These are phyloP conservation scores for Gobio gobio DNA, from an alignment of 2,113 vertebrate genomes.

Conservation along the genomic window DNA sequence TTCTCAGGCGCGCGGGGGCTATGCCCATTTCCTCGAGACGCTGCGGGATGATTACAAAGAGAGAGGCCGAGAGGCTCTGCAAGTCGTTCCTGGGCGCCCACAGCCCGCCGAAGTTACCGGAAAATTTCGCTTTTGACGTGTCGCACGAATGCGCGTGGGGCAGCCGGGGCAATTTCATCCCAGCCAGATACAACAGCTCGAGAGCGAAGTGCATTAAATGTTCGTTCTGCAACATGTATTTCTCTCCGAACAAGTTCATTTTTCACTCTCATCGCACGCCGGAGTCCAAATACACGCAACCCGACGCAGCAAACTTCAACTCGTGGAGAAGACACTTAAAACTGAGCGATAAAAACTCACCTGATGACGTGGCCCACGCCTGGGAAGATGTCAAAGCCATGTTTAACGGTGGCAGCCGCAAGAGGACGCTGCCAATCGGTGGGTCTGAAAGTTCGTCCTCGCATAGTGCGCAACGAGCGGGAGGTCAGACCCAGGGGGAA, in stretches of 20 bases:
- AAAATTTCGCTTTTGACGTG: constrained; percentile 92
- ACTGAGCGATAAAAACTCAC: constrained; percentile 81
- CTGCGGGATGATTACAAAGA: constrained; percentile 93
- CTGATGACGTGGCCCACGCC: constrained; percentile 85
- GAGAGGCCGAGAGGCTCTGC: constrained; percentile 89
- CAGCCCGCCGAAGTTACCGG: constrained; percentile 86
- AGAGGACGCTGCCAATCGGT: constrained; percentile 86
- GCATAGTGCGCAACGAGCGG: constrained; percentile 65
- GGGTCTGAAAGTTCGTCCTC: constrained; percentile 69
- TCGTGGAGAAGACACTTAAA: constrained; percentile 92
- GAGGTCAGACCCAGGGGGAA: constrained; percentile 56
- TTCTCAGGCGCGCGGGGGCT: constrained; percentile 86
- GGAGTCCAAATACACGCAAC: constrained; percentile 91
- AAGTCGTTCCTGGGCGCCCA: constrained; percentile 91
- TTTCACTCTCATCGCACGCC: constrained; percentile 91
- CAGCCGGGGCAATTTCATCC: constrained; percentile 88
- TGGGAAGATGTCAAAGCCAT: constrained; percentile 98
- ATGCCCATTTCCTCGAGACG: constrained; percentile 92
- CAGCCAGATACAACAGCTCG: constrained; percentile 91
- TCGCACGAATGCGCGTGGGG: constrained; percentile 92
- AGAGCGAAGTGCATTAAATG: constrained; percentile 94
- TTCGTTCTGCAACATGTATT: constrained; percentile 91
- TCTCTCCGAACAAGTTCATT: constrained; percentile 93
- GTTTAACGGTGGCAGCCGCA: constrained; percentile 95
- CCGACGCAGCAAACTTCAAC: constrained; percentile 91